Evolutionary conservation across 2,888 invertebrate species (phyloP).

Genomic region (Callinectes sapidus): DNA sequence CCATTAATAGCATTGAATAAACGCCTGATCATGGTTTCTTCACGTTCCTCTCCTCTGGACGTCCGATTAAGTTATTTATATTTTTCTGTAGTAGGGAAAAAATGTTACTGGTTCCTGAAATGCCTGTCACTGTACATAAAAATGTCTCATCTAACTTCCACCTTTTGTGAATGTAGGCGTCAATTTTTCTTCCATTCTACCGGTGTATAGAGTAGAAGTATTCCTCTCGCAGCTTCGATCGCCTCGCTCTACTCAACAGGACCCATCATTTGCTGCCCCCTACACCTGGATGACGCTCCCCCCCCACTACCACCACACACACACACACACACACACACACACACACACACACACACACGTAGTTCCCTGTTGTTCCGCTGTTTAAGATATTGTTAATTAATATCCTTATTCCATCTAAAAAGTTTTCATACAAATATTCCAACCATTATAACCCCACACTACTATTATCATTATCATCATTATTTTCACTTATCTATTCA

Average conservation of each 20-base stretch:
- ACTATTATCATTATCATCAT: too few relatives aligned
- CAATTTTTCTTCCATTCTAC: not conserved
- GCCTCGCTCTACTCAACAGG: not conserved
- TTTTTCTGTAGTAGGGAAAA: not conserved
- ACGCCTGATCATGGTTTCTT: not conserved
- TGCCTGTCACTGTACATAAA: not conserved
- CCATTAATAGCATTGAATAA: not conserved
- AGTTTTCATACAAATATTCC: too few relatives aligned
- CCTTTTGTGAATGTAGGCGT: not conserved
- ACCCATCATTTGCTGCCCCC: not conserved
- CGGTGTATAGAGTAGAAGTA: not conserved
- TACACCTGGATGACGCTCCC: not conserved
- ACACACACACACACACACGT: not conserved
- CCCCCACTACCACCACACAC: too few relatives aligned
- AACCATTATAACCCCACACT: too few relatives aligned
- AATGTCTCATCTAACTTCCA: not conserved
- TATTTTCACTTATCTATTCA: too few relatives aligned
- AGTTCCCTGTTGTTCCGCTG: not conserved
- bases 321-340: slow-evolving; percentile 25
- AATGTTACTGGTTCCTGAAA: not conserved
- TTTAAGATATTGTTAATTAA: too few relatives aligned
- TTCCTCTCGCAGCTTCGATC: not conserved
- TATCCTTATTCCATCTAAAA: too few relatives aligned
- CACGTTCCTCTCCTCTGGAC: not conserved
- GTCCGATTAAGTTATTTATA: not conserved